These are phyloP conservation scores for Acrocephalus scirpaceus DNA, from an alignment of 2,797 vertebrate species.

Conservation along the genomic window DNA sequence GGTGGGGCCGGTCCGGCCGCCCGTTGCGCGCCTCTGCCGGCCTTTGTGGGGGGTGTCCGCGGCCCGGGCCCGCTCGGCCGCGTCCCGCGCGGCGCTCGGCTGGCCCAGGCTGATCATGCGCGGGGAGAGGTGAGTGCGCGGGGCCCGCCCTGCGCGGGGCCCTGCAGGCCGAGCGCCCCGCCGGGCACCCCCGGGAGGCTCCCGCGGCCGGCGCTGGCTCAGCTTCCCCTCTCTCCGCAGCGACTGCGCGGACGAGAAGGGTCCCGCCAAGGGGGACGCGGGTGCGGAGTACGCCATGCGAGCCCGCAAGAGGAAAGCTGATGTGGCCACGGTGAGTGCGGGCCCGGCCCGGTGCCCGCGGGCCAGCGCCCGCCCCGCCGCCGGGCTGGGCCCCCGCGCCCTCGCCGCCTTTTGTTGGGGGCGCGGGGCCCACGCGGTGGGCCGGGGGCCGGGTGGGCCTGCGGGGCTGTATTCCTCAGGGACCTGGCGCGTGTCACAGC, in stretches of 20 bases:
- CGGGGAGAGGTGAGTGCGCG: slow-evolving; percentile 81
- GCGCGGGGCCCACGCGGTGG: neutral
- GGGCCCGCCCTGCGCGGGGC: neutral
- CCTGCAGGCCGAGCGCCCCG: neutral
- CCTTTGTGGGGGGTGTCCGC: neutral
- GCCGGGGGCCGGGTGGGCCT: neutral
- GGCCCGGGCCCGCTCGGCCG: slow-evolving; percentile 3
- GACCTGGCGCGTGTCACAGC: rapidly evolving
- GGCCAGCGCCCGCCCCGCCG: neutral
- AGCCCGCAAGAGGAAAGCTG: slow-evolving; percentile 93
- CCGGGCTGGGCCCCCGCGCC: neutral
- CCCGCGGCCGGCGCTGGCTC: neutral
- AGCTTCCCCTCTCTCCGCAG: slow-evolving; percentile 65
- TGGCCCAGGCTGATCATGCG: slow-evolving; percentile 76
- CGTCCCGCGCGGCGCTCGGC: slow-evolving; percentile 48
- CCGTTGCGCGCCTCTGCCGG: neutral
- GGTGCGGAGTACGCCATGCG: slow-evolving; percentile 70
- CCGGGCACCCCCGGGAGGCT: neutral
- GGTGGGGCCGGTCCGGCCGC: neutral
- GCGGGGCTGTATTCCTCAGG: neutral
- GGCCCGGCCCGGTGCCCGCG: neutral
- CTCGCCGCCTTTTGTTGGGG: slow-evolving; percentile 1
- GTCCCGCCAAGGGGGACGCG: slow-evolving; percentile 64
- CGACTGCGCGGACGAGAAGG: slow-evolving; percentile 73
- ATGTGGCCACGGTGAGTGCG: slow-evolving; percentile 91